These are phyloP conservation scores for Galeopterus variegatus DNA, from an alignment of 2,113 vertebrate genomes.

Conservation along the genomic window DNA sequence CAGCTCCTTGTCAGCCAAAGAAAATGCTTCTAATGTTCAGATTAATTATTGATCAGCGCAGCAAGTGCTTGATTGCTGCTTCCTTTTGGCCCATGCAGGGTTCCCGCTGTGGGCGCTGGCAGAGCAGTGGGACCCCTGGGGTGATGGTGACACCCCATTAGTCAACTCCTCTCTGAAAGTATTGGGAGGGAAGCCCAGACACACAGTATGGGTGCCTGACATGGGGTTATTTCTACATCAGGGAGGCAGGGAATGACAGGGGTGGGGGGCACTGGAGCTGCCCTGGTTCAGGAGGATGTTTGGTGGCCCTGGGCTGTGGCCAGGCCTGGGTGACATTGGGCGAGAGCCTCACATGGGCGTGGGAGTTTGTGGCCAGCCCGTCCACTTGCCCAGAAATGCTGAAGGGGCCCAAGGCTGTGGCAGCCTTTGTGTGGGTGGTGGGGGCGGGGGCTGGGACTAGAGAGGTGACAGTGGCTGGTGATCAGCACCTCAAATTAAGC, in stretches of 20 bases:
- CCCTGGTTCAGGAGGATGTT: not conserved
- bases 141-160: conserved; percentile 83
- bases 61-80: conserved; percentile 67
- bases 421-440: no score
- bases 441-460: fast-evolving
- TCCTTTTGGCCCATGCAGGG: conserved; percentile 74
- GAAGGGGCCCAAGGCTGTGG: fast-evolving
- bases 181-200: conserved; percentile 68
- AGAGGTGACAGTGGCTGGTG: fast-evolving
- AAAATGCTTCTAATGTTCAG: conserved; percentile 87
- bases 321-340: fast-evolving
- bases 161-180: conserved; percentile 87
- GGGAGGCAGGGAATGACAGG: not conserved
- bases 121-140: conserved; percentile 43
- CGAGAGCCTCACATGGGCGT: not conserved
- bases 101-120: conserved; percentile 69
- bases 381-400: fast-evolving
- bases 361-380: fast-evolving
- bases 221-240: fast-evolving
- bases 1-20: conserved; percentile 83
- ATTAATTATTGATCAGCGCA: conserved; percentile 90
- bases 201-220: fast-evolving
- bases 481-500: not conserved
- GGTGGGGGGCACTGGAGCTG: not conserved
- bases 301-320: not conserved